Conservation (phyloP, 1,140 invertebrate species). For the Linepithema humile region DNA sequence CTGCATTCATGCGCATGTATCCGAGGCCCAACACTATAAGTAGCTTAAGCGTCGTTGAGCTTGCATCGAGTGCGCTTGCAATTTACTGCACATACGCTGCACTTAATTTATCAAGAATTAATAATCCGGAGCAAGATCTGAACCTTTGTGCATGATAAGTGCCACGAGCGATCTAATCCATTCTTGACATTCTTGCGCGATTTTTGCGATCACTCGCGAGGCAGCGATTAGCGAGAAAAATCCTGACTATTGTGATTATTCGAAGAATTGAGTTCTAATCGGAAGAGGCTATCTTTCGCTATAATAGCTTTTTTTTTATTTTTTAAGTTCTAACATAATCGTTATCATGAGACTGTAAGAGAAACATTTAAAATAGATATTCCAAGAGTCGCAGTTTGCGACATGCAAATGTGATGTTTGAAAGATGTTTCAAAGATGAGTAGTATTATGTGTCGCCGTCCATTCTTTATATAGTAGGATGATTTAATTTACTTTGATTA, state of each 20-base stretch:
- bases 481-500: constrained; percentile 21
- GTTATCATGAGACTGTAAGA: background rate
- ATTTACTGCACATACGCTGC: constrained; percentile 54
- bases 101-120: constrained; percentile 53
- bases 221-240: background rate
- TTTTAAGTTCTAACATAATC: background rate
- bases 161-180: background rate
- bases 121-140: constrained; percentile 49
- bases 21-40: constrained; percentile 48
- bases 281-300: background rate
- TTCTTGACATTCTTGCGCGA: background rate
- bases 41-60: constrained; percentile 49
- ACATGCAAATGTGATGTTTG: constrained; percentile 25
- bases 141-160: constrained; percentile 46
- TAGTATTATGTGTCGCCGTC: constrained; percentile 54
- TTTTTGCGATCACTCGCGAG: background rate
- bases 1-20: constrained; percentile 44
- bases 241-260: background rate
- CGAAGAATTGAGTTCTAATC: too few species aligned
- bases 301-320: constrained; percentile 17
- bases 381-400: background rate
- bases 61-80: constrained; percentile 54
- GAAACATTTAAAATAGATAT: background rate
- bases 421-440: too few species aligned
- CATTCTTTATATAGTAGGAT: constrained; percentile 10